These are phyloP conservation scores for Zaprionus capensis DNA, from an alignment of 1,140 invertebrate genomes.

Conservation along the genomic window DNA sequence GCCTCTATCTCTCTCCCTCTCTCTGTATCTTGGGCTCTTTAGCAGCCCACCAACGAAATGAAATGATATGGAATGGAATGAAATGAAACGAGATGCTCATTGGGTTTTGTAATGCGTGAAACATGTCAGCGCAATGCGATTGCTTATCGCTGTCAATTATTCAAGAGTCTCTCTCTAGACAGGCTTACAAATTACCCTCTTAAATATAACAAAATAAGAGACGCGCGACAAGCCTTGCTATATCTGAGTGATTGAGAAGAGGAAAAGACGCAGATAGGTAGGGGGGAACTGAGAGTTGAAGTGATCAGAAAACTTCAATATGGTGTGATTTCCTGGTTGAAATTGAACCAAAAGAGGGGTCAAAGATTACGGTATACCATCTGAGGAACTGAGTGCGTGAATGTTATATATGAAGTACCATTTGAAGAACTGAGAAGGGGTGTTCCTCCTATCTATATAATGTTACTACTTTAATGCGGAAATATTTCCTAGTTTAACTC, in stretches of 20 bases:
- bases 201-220: slow-evolving; percentile 72
- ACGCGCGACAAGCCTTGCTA: slow-evolving; percentile 32
- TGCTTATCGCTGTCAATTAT: slow-evolving; percentile 80
- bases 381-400: not conserved
- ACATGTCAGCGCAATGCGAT: slow-evolving; percentile 82
- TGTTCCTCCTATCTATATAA: no score
- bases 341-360: no score
- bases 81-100: slow-evolving; percentile 37
- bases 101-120: slow-evolving; percentile 77
- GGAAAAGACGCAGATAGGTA: not conserved
- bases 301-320: slow-evolving; percentile 23
- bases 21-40: not conserved
- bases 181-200: slow-evolving; percentile 77
- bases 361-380: no score
- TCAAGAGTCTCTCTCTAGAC: slow-evolving; percentile 57
- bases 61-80: slow-evolving; percentile 4
- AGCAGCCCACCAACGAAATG: slow-evolving; percentile 38
- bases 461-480: no score
- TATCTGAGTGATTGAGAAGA: not conserved
- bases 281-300: not conserved
- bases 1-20: slow-evolving; percentile 12
- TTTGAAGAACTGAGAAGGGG: no score
- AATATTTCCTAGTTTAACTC: no score
- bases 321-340: slow-evolving; percentile 26
- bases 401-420: no score